These are phyloP conservation scores for Phoxinus phoxinus DNA, from an alignment of 2,113 vertebrate genomes.

Conservation along the genomic window DNA sequence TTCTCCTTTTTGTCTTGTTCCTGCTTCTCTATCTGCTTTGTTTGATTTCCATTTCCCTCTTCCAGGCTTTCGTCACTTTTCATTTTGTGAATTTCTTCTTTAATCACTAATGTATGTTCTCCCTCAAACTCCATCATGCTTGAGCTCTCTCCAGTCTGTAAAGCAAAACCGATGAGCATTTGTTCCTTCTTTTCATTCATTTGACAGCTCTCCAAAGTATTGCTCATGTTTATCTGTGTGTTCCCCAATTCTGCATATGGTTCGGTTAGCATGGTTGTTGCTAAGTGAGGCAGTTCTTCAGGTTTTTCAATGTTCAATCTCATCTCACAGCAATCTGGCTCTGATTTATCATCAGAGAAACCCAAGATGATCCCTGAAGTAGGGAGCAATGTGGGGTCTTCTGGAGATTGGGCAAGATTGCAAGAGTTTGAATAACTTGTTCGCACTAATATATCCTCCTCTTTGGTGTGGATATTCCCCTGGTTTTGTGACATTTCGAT, in stretches of 20 bases:
- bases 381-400: not conserved
- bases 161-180: not conserved
- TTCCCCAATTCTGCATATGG: not conserved
- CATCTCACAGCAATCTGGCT: not conserved
- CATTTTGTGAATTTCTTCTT: not conserved
- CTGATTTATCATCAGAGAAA: conserved; percentile 2
- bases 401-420: not conserved
- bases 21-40: not conserved
- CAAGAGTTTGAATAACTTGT: not conserved
- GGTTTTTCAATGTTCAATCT: conserved; percentile 11
- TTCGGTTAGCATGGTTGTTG: not conserved
- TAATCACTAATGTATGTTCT: not conserved
- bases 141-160: not conserved
- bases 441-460: not conserved
- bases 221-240: not conserved
- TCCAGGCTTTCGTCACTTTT: not conserved
- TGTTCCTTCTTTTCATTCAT: not conserved
- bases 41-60: not conserved
- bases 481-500: conserved; percentile 1
- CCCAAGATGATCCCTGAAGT: not conserved
- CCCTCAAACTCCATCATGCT: not conserved
- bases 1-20: not conserved
- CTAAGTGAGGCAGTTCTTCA: not conserved
- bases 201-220: not conserved
- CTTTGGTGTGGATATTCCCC: not conserved